Evolutionary conservation across 2,113 vertebrate genomes (phyloP).

Genomic region (Pantherophis guttatus): DNA sequence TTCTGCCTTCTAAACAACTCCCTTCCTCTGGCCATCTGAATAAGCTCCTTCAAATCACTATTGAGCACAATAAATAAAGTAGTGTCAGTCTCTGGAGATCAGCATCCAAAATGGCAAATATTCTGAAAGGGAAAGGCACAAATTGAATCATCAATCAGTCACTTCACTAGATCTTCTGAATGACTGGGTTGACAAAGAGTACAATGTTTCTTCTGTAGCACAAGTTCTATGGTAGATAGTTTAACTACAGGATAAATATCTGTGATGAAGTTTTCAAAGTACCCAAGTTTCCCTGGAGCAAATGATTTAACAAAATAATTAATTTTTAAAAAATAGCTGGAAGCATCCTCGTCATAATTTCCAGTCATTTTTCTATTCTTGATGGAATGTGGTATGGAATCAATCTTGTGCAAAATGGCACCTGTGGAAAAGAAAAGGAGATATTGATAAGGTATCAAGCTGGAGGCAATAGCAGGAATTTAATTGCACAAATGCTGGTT

Average conservation of each 20-base stretch:
- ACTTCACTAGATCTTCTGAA: background rate
- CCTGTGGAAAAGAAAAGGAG: background rate
- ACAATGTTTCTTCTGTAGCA: background rate
- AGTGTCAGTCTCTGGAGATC: background rate
- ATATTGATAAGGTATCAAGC: background rate
- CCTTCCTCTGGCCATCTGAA: background rate
- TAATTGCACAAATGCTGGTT: background rate
- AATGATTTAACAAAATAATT: background rate
- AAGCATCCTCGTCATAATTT: background rate
- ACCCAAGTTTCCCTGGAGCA: background rate
- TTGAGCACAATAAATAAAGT: background rate
- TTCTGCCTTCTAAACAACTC: background rate
- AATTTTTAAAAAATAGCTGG: background rate
- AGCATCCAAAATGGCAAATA: background rate
- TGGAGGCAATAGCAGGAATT: background rate
- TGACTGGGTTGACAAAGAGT: background rate
- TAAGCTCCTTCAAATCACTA: background rate
- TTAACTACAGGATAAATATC: background rate
- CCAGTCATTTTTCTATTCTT: background rate
- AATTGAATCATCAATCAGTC: background rate
- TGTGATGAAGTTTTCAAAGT: background rate
- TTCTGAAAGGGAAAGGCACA: background rate
- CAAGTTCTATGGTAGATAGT: background rate
- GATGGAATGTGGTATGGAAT: background rate
- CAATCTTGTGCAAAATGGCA: background rate